Evolutionary conservation across 2,797 vertebrate genomes (phyloP).

Genomic region (Rousettus madagascariensis): DNA sequence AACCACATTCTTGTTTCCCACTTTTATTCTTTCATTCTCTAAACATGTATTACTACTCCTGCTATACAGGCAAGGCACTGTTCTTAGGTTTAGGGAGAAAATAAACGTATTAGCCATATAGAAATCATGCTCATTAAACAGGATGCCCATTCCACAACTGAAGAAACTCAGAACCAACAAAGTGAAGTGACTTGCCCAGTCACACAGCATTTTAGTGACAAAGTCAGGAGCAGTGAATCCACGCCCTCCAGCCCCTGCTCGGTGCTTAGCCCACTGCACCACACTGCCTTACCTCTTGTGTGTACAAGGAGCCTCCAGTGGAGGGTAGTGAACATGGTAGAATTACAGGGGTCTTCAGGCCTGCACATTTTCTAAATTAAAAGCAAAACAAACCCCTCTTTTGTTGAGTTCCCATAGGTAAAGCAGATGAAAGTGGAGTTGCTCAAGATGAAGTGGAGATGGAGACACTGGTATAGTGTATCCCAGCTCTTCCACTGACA

Average conservation of each 20-base stretch:
- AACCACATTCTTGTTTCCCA: slow-evolving; percentile 10
- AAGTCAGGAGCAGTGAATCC: background rate
- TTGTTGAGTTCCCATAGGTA: background rate
- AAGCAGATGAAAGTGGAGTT: background rate
- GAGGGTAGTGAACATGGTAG: background rate
- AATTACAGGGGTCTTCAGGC: background rate
- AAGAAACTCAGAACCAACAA: slow-evolving; percentile 49
- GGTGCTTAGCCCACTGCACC: background rate
- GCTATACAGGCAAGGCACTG: background rate
- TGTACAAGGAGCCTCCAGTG: background rate
- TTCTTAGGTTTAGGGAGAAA: background rate
- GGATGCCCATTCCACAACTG: background rate
- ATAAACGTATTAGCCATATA: slow-evolving; percentile 4
- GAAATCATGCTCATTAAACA: slow-evolving; percentile 45
- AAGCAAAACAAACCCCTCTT: background rate
- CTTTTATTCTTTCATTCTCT: slow-evolving; percentile 37
- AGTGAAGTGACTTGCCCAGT: background rate
- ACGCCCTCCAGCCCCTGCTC: background rate
- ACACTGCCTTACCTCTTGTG: background rate
- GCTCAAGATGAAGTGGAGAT: background rate
- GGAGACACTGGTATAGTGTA: background rate
- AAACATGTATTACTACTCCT: background rate
- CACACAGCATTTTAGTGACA: background rate
- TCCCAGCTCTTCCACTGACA: background rate
- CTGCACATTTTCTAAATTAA: background rate